Evolutionary conservation across 2,113 vertebrate species (phyloP), one percentile per base, ranked within the genome.

Genomic region (Otis tarda): DNA sequence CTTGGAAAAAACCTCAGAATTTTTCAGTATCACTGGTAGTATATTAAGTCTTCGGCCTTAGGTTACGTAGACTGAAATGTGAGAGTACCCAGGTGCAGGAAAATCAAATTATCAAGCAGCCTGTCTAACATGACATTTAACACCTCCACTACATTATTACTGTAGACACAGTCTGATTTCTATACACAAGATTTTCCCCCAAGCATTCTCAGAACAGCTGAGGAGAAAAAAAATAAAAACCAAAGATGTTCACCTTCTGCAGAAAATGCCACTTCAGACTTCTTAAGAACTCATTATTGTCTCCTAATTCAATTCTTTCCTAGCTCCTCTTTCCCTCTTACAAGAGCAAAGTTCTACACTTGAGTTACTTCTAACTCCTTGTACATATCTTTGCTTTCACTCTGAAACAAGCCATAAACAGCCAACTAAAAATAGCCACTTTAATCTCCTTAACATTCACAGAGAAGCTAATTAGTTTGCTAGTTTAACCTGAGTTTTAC

Each of bases 401-500:
- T 90, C 47, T 89, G 79, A 86, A 90, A 18, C 7, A 18, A 52
- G 56, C 35, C 61, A 76, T 47, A 43, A 8, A 43, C 21, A 90
- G 53, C 27, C n/a, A 87, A 75, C 89, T 94, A 92, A 92, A 94
- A 92, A 96, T 96, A 96, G 69, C 17, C 37, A 33, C 37, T 93
- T 89, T 90, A 96, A 97, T 89, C 95, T 96, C 73, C 95, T 97
- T 96, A 96, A 92, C 60, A 47, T 70, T 90, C 73, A 74, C 47
- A 87, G 76, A 77, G 89, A 81, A 74, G 86, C 41, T 92, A 90
- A 95, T 89, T 95, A 43, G 41, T 43, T 43, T 43, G 41, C 41
- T 88, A 94, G 89, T 94, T 92, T 92, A 95, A 95, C 95, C 77
- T 71, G 84, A 93, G 56, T 96, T 97, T 91, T 96, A 93, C 14